A percentile compares a stretch with the other conserved stretches of the same genome.
phyloP scores from a whole-genome alignment of 1,140 invertebrate species.

The Platyscapa corneri region DNA sequence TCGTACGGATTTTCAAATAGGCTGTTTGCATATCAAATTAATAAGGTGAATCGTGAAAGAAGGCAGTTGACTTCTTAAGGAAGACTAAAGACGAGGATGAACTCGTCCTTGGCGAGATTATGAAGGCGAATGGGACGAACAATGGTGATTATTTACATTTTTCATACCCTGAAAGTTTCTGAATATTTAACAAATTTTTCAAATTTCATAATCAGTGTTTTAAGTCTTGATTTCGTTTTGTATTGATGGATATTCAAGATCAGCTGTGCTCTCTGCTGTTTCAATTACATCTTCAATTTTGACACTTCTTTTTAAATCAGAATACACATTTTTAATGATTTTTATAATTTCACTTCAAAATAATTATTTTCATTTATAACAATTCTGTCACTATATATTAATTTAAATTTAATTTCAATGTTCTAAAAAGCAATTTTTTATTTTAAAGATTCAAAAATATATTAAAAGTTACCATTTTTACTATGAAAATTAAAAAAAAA shows the following conservation, averaged over 20 bases:
- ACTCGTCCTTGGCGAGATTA: constrained; percentile 64
- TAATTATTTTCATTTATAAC: neutral
- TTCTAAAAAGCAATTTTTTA: no score
- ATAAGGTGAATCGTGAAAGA: constrained; percentile 10
- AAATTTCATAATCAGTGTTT: neutral
- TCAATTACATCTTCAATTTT: neutral
- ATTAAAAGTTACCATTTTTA: no score
- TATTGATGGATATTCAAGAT: neutral
- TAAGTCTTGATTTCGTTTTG: neutral
- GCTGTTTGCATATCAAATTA: neutral
- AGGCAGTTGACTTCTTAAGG: neutral
- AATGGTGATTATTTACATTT: constrained; percentile 67
- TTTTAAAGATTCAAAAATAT: no score
- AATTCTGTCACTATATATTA: no score
- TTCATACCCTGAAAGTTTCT: neutral
- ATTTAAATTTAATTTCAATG: no score
- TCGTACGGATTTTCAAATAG: neutral
- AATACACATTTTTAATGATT: neutral
- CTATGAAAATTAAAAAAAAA: no score
- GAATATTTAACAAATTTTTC: neutral
- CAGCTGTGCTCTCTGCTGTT: constrained; percentile 21
- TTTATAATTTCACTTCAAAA: neutral
- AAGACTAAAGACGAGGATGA: constrained; percentile 62
- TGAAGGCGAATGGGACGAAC: constrained; percentile 74
- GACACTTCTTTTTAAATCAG: neutral